Evolutionary conservation across 2,888 invertebrate genomes (phyloP).

Genomic region (Amblyjoppa fuscipennis): DNA sequence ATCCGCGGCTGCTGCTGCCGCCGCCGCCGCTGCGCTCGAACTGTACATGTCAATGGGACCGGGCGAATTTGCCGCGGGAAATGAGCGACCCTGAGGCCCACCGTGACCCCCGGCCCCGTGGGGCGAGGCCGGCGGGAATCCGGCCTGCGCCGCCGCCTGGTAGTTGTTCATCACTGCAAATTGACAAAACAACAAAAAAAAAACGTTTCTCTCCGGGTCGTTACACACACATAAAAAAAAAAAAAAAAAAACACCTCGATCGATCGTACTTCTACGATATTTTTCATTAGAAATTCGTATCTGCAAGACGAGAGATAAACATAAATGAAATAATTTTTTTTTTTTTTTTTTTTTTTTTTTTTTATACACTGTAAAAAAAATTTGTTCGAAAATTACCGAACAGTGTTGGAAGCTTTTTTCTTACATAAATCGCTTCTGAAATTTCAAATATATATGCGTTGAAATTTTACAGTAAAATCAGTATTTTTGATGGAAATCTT

Average conservation of each 20-base stretch:
- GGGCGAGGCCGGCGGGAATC: slow-evolving; percentile 93
- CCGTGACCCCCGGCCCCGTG: slow-evolving; percentile 88
- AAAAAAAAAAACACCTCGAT: not conserved
- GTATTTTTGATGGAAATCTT: too few relatives aligned
- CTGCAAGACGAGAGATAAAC: too few relatives aligned
- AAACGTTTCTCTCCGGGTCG: not conserved
- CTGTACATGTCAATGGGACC: slow-evolving; percentile 97
- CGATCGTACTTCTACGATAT: too few relatives aligned
- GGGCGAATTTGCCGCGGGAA: slow-evolving; percentile 97
- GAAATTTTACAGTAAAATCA: too few relatives aligned
- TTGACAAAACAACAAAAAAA: slow-evolving; percentile 65
- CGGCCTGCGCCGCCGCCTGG: slow-evolving; percentile 92
- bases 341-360: too few relatives aligned
- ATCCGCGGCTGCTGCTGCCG: slow-evolving; percentile 87
- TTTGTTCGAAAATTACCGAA: too few relatives aligned
- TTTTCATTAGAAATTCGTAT: too few relatives aligned
- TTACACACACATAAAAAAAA: not conserved
- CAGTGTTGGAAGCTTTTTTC: too few relatives aligned
- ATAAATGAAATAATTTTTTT: too few relatives aligned
- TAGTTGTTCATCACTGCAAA: slow-evolving; percentile 98
- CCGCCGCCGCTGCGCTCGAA: slow-evolving; percentile 90
- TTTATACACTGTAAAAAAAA: too few relatives aligned
- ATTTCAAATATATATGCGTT: too few relatives aligned
- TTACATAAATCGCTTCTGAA: too few relatives aligned
- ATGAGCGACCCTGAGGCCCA: slow-evolving; percentile 89